Percentiles rank a stretch among this genome's conserved stretches.
These are phyloP conservation scores for Andrena trimmerana DNA, from an alignment of 2,888 invertebrate species.

Conservation along the genomic window DNA sequence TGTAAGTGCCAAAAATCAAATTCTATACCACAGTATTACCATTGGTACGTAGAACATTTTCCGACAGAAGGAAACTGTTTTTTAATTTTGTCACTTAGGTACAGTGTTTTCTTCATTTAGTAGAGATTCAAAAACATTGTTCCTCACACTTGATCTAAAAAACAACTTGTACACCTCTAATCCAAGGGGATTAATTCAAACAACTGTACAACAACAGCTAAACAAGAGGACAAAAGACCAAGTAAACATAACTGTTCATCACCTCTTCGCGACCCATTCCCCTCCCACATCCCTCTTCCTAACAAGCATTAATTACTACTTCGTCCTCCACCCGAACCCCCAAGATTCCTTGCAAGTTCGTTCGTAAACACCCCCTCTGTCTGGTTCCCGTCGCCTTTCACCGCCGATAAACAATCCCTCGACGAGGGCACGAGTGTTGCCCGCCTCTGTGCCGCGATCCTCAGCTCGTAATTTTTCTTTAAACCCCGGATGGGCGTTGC, in stretches of 20 bases:
- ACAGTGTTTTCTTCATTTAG: too few species aligned
- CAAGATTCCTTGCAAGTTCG: neutral
- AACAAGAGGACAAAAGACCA: too few species aligned
- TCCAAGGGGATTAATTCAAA: too few species aligned
- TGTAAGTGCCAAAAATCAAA: too few species aligned
- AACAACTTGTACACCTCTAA: too few species aligned
- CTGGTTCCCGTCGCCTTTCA: neutral
- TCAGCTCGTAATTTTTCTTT: constrained; percentile 47
- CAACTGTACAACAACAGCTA: too few species aligned
- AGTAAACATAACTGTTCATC: neutral
- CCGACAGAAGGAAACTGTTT: too few species aligned
- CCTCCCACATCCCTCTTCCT: neutral
- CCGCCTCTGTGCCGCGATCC: neutral
- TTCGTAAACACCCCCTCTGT: neutral
- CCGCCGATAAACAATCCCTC: constrained; percentile 8
- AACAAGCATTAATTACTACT: neutral
- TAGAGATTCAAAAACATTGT: too few species aligned
- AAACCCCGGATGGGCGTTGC: constrained; percentile 19
- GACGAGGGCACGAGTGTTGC: neutral
- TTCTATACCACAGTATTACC: too few species aligned
- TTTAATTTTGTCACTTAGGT: too few species aligned
- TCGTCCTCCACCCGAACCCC: neutral
- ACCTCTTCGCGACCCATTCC: neutral
- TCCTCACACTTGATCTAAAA: too few species aligned
- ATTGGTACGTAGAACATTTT: too few species aligned